phyloP scores from a whole-genome alignment of 2,113 vertebrate species.

The Promerops cafer region DNA sequence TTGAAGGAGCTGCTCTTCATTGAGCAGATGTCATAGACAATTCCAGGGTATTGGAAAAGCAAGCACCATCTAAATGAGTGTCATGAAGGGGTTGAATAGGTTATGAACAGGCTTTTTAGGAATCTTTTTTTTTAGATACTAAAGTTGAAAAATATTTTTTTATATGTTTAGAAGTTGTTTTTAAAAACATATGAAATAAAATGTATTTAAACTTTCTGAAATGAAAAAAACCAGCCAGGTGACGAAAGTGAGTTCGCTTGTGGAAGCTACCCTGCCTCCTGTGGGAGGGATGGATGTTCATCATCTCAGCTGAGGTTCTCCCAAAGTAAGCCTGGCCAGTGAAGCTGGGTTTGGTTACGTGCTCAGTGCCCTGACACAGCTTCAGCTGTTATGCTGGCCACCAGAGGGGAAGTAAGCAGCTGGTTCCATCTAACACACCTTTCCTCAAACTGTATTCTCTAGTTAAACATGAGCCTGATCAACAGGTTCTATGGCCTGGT shows the following conservation, averaged over 20 bases:
- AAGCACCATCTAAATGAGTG: not conserved
- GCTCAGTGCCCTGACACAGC: not conserved
- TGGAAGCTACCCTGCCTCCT: not conserved
- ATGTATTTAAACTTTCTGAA: not conserved
- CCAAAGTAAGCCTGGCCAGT: not conserved
- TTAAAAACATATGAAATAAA: not conserved
- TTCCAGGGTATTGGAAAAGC: not conserved
- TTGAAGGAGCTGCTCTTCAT: not conserved
- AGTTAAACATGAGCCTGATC: not conserved
- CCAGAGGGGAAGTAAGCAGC: not conserved
- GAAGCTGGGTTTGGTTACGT: not conserved
- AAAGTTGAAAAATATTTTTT: not conserved
- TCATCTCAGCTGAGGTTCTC: not conserved
- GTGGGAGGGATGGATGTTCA: not conserved
- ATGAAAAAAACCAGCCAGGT: not conserved
- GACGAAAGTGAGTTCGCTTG: not conserved
- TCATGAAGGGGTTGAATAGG: not conserved
- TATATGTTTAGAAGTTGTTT: not conserved
- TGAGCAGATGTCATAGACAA: not conserved
- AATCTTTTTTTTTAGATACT: not conserved
- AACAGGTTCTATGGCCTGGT: not conserved
- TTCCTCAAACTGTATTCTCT: not conserved
- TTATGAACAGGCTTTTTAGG: not conserved
- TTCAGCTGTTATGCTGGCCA: not conserved
- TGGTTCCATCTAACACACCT: not conserved